Evolutionary conservation across 2,113 vertebrate genomes (phyloP), one percentile per base, ranked within the genome.

Genomic region (Platysternon megacephalum): DNA sequence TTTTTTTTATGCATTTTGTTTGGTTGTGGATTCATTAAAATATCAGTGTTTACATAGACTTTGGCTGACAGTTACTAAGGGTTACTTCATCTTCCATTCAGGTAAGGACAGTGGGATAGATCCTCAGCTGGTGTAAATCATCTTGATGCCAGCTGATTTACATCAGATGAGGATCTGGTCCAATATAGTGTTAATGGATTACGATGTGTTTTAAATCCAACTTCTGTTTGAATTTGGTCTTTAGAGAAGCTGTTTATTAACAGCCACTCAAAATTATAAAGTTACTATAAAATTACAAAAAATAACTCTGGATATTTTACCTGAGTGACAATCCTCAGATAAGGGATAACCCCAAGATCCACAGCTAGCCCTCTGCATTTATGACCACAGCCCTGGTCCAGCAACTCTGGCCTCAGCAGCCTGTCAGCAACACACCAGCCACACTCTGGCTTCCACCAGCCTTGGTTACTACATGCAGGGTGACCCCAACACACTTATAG

Each of bases 81-180:
- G 1, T 19, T 35, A 5, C 21, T 79, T 32, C 32, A 35, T 1
- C 11, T n/a, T 68, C 12, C 17, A 6, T 1, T 51, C 81, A 44
- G 1, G 61, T 79, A 17, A 28, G 58, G 22, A 49, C 68, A 44
- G 84, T 39, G 26, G n/a, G 32, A 11, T 42, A 3, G 28, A 79
- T 12, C 22, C 65, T 49, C 87, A 53, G 21, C 6, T 22, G 78
- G 5, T 42, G 42, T 44, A 76, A 14, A 2, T 26, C 17, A 42
- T 19, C 1, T 0, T 46, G 29, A 0, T 0, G 2, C 0, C 0
- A 51, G 26, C 17, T 26, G 26, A 19, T 0, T 0, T 55, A 22
- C 11, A 6, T 19, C 56, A 29, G 28, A 28, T 58, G 11, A 1
- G 0, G 2, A 0, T 9, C 32, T 3, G 11, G 5, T 8, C 58